Evolutionary conservation across 2,113 vertebrate species (phyloP), one percentile per base, ranked within the genome.

Genomic region (Epinephelus cyanopodus): DNA sequence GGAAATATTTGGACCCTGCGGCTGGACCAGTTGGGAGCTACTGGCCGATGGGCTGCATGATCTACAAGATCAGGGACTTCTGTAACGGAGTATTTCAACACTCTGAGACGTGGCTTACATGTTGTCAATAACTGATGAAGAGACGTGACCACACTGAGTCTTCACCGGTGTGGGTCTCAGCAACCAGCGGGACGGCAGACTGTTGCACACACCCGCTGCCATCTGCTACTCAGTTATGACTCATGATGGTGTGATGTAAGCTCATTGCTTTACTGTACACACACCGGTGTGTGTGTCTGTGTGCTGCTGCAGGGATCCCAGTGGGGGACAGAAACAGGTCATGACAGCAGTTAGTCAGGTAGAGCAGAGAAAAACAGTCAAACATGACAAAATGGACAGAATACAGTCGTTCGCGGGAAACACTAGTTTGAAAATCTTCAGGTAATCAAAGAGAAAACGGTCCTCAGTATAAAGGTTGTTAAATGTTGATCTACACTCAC

Each of bases 161-260:
- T 60, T 63, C 74, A 21, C 64, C 63, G 77, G 37, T 33, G 66
- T 77, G 53, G 52, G 42, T 33, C 70, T 66, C 57, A 56, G 65
- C 39, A 7, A 57, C 47, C 73, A 50, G 62, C 61, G 2, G 75
- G 79, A 45, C 18, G 21, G 79, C 56, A 69, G 58, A 39, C 80
- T 79, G 69, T 52, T 62, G 76, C 48, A 61, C 66, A 72, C 73
- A 84, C 76, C 21, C 47, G 23, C 70, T 19, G 85, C 89, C 89
- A 88, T 86, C 86, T 89, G 89, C 69, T 42, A 4, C 29, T 37
- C 56, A 47, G 62, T 50, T 52, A 47, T 77, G 79, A 83, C 71
- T 77, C 79, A 79, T 77, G 72, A 81, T n/a, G 17, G 48, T 39
- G 9, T 56, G 45, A 14, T 77, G 56, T 42, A 9, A 54, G 79